Conservation (phyloP, 2,888 invertebrate species). For the Hydriomena furcata region DNA sequence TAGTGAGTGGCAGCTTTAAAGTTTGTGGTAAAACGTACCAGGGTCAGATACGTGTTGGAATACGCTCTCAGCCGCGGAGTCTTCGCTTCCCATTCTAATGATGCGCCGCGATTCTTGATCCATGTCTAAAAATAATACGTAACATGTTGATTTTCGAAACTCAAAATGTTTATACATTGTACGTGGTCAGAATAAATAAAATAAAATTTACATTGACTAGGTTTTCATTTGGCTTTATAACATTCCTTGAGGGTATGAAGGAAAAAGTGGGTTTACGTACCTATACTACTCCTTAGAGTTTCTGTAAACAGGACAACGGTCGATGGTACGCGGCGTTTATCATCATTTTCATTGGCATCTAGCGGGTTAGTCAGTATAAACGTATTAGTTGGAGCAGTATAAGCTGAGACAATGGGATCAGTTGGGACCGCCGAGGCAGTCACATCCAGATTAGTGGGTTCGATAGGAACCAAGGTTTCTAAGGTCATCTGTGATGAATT, state of each 20-base stretch:
- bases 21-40: constrained; percentile 11
- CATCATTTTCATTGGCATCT: neutral
- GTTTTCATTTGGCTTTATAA: too few relatives aligned
- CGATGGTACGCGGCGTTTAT: neutral
- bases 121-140: neutral
- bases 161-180: too few relatives aligned
- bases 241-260: too few relatives aligned
- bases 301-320: constrained; percentile 1
- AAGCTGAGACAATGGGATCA: neutral
- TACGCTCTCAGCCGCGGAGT: constrained; percentile 10
- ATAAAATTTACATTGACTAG: too few relatives aligned
- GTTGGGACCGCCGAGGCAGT: neutral
- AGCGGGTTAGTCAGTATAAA: neutral
- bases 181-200: too few relatives aligned
- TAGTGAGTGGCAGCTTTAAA: too few relatives aligned
- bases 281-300: neutral
- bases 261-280: too few relatives aligned
- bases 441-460: neutral
- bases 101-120: constrained; percentile 5
- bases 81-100: neutral
- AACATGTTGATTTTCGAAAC: neutral
- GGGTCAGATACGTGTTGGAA: constrained; percentile 24
- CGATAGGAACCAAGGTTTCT: neutral
- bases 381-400: neutral
- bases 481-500: neutral